Conservation (phyloP, 2,888 invertebrate genomes). For the Hypselothyrea guttata region DNA sequence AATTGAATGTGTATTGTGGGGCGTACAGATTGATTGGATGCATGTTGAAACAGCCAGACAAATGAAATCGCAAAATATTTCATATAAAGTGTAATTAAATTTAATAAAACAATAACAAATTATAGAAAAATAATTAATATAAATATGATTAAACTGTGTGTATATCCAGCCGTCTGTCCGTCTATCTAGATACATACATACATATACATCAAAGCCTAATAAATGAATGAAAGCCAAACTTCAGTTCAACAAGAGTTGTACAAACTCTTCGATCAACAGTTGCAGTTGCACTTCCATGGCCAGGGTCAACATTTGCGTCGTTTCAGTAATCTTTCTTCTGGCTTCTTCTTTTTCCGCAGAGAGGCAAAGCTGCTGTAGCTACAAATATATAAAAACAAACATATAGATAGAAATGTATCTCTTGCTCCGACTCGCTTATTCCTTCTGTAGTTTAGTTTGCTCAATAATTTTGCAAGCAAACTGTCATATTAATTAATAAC, state of each 20-base stretch:
- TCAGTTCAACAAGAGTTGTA: too few relatives aligned
- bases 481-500: constrained; percentile 59
- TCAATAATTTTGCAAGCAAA: constrained; percentile 39
- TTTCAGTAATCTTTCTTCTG: constrained; percentile 20
- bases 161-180: too few relatives aligned
- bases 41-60: constrained; percentile 1
- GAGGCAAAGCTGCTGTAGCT: neutral
- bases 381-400: neutral
- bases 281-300: constrained; percentile 25
- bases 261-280: constrained; percentile 7
- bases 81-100: too few relatives aligned
- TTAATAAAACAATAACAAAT: too few relatives aligned
- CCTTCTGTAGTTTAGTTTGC: constrained; percentile 25
- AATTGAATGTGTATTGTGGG: constrained; percentile 55
- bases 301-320: constrained; percentile 24
- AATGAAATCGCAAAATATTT: neutral
- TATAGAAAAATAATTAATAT: too few relatives aligned
- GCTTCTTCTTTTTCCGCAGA: too few relatives aligned
- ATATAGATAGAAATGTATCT: neutral
- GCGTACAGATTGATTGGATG: constrained; percentile 37
- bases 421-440: constrained; percentile 15
- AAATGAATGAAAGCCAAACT: constrained; percentile 13
- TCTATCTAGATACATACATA: constrained; percentile 1
- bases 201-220: neutral
- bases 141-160: too few relatives aligned